Percentiles rank a stretch among this genome's conserved stretches.
These are phyloP conservation scores for Oxytorus armatus DNA, from an alignment of 2,888 invertebrate genomes.

Conservation along the genomic window DNA sequence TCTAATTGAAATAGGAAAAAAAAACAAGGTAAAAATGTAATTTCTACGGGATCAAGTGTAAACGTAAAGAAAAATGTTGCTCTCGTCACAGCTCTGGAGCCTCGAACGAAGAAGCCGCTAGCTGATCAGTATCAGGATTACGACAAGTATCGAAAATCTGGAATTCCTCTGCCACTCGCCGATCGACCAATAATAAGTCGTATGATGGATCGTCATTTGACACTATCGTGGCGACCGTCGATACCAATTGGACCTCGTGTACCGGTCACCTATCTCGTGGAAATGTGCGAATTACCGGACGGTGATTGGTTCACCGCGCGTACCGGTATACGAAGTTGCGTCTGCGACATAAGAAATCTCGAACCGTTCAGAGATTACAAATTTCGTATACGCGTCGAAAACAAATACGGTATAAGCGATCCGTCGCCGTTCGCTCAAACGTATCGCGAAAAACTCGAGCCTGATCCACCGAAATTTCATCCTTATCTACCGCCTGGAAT, in stretches of 20 bases:
- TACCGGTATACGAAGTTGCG: constrained; percentile 94
- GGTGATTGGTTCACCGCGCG: constrained; percentile 97
- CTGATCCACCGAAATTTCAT: constrained; percentile 91
- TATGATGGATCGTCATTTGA: constrained; percentile 95
- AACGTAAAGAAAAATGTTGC: no score
- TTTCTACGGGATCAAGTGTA: no score
- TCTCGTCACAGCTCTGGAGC: constrained; percentile 91
- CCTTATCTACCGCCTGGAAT: constrained; percentile 93
- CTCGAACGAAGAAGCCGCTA: constrained; percentile 88
- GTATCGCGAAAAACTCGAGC: constrained; percentile 91
- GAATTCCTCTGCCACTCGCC: constrained; percentile 94
- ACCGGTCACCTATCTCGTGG: constrained; percentile 97
- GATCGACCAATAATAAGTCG: constrained; percentile 96
- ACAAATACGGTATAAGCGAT: constrained; percentile 98
- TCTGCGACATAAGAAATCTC: constrained; percentile 94
- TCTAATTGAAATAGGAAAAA: not conserved
- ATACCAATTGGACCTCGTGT: constrained; percentile 94
- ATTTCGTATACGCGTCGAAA: constrained; percentile 97
- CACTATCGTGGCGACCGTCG: constrained; percentile 97
- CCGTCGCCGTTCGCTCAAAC: constrained; percentile 96
- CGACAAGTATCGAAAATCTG: constrained; percentile 93
- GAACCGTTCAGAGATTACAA: constrained; percentile 97
- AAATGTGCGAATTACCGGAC: constrained; percentile 96
- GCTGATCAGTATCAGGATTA: constrained; percentile 93
- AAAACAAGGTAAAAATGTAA: not conserved